Base-by-base conservation (phyloP, 2,797 vertebrate species). In the Phoebastria nigripes region DNA sequence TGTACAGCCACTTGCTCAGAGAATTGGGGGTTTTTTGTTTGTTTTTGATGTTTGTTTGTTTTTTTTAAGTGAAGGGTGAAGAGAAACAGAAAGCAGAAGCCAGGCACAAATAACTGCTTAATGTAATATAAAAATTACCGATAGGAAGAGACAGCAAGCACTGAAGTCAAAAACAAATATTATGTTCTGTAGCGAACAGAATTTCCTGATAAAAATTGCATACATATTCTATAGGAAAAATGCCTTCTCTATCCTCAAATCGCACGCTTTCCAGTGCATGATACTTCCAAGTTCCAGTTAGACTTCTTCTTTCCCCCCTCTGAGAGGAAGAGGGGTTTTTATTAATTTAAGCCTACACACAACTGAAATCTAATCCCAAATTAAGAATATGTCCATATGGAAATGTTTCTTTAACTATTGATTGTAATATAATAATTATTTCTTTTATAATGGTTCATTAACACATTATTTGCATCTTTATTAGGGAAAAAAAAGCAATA, bases 71-170 rank as follows among this genome's bases (percentile, higher is more conserved):
- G 72, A 97, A 88, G 8, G 25, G 72, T 55, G 69, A 97, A 94
- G 82, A 69, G 65, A 97, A 95, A 77, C 93, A 97, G 91, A 97
- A 96, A 92, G 74, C 18, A 69, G 83, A 96, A 96, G 59, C 31
- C 49, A 93, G 66, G 83, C 83, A 93, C 44, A 89, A 97, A 80
- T 80, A 96, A 84, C 79, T 82, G 61, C 93, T 94, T 94, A 96
- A 94, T 91, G 51, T 52, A 96, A 96, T 80, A 91, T 76, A 95
- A 96, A 94, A 89, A 92, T 49, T 85, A 89, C 15, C 2, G 3
- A 69, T 12, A 84, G 73, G 84, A 96, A 92, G 77, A 95, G 79
- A 96, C 8, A 4, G 92, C 67, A 95, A 83, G 73, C 82, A 89
- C 33, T 93, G 51, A 93, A 92, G 89, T 71, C 28, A 35, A 61